phyloP scores from a whole-genome alignment of 2,113 vertebrate species.

The Salvelinus sp. region DNA sequence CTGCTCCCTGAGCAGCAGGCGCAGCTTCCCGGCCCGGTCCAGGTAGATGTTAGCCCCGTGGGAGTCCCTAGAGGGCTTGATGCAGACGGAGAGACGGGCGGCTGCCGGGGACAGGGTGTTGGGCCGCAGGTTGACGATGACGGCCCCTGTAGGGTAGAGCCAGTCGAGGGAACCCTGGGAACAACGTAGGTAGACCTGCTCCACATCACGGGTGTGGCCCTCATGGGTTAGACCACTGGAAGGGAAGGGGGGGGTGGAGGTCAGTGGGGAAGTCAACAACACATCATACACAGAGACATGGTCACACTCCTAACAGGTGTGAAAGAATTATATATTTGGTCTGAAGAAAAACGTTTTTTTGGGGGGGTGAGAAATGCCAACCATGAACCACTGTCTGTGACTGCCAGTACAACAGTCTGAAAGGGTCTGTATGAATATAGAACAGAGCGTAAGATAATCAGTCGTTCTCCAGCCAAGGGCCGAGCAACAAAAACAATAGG shows the following conservation, averaged over 20 bases:
- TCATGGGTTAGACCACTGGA: constrained; percentile 91
- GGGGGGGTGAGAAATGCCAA: no score
- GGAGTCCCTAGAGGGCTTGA: constrained; percentile 87
- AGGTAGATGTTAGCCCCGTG: constrained; percentile 95
- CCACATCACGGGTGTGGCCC: constrained; percentile 90
- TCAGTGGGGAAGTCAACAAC: not conserved
- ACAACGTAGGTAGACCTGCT: constrained; percentile 97
- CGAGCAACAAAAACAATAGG: not conserved
- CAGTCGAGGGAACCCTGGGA: constrained; percentile 90
- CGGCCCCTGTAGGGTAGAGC: constrained; percentile 94
- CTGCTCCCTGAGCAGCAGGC: constrained; percentile 83
- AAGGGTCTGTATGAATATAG: no score
- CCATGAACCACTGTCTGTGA: not conserved
- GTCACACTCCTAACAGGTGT: not conserved
- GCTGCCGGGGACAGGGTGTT: constrained; percentile 80
- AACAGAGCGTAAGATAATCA: not conserved
- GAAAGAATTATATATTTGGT: not conserved
- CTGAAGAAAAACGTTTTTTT: not conserved
- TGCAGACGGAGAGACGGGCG: constrained; percentile 87
- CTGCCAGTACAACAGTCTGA: not conserved
- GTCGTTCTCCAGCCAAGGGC: not conserved
- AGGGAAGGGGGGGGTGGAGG: not conserved
- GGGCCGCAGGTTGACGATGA: constrained; percentile 93
- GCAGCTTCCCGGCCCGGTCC: constrained; percentile 90
- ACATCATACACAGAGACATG: no score